Conservation (phyloP, 2,888 invertebrate species). For the Ennomos erosarius region DNA sequence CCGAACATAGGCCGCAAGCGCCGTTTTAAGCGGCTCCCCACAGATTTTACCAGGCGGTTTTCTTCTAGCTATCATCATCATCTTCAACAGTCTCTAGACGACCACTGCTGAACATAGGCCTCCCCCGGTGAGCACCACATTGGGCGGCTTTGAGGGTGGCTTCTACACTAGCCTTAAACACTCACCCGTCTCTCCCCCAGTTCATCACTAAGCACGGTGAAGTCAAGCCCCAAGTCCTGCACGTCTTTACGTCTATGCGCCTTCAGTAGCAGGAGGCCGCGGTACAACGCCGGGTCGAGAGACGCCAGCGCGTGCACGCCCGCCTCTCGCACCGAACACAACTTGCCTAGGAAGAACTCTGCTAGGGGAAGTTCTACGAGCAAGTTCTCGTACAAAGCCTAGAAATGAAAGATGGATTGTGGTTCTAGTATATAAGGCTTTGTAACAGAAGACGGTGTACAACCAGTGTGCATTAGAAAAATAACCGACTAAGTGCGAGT, state of each 20-base stretch:
- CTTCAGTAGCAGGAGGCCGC: constrained; percentile 94
- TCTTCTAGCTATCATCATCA: too few relatives aligned
- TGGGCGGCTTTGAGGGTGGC: too few relatives aligned
- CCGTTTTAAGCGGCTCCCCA: too few relatives aligned
- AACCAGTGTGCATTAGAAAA: too few relatives aligned
- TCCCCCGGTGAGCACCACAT: too few relatives aligned
- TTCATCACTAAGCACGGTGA: constrained; percentile 95
- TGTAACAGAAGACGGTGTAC: too few relatives aligned
- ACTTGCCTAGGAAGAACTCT: constrained; percentile 93
- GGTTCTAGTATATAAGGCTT: too few relatives aligned
- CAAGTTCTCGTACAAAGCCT: constrained; percentile 97
- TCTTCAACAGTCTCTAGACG: too few relatives aligned
- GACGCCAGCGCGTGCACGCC: constrained; percentile 97
- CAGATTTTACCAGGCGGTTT: too few relatives aligned
- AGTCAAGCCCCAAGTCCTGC: constrained; percentile 95
- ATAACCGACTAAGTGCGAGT: too few relatives aligned
- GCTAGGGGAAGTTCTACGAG: constrained; percentile 97
- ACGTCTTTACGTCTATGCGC: constrained; percentile 93
- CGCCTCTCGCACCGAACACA: constrained; percentile 91
- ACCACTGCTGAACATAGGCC: too few relatives aligned
- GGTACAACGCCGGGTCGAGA: constrained; percentile 95
- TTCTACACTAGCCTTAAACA: not conserved
- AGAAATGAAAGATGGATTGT: constrained; percentile 23
- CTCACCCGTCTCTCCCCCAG: constrained; percentile 93
- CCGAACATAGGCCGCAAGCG: too few relatives aligned